Base-by-base conservation (phyloP, 2,113 vertebrate genomes). In the Neopipo cinnamomea region DNA sequence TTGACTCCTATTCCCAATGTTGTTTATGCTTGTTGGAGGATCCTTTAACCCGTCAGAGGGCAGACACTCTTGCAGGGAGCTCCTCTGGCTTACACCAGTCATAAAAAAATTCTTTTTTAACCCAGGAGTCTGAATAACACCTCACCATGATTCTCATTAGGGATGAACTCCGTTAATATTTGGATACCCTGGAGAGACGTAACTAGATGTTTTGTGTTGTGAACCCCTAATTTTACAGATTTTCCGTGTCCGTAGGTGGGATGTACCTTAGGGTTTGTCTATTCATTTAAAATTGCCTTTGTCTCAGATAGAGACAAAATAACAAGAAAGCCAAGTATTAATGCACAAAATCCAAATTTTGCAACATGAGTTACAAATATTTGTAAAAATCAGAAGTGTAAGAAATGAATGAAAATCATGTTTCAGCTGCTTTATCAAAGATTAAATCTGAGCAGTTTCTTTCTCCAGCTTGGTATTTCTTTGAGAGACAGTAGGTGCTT, bases 31-130 rank as follows among this genome's bases (percentile, higher is more conserved):
- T 83, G 22, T 74, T 71, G 42, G 39, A 35, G 41, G 46, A 61
- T 55, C 50, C 71, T 82, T 73, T 53, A 73, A 49, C 25, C 53
- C 59, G 25, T 12, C 56, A 61, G 35, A 55, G 31, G 59, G 65
- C 55, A 78, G 35, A 20, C 16, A 12, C 24, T 53, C 39, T 65
- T 31, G n/a, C 35, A 59, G 70, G 20, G 24, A 77, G 21, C 42
- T 68, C 1, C 3, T 39, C 50, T 70, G 80, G n/a, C 37, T 92
- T 52, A 42, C 0, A 1, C 14, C 0, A 0, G 37, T 65, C 22
- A 5, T 37, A 58, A 63, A 15, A 49, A 85, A 73, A 89, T 25
- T 55, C 15, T 28, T 78, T 19, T 55, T 74, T 70, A 76, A 15
- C 61, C 19, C 18, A 72, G 35, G 22, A 23, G 18, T 33, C 31